phyloP scores from a whole-genome alignment of 2,888 invertebrate species.

The Rhagonycha lutea region DNA sequence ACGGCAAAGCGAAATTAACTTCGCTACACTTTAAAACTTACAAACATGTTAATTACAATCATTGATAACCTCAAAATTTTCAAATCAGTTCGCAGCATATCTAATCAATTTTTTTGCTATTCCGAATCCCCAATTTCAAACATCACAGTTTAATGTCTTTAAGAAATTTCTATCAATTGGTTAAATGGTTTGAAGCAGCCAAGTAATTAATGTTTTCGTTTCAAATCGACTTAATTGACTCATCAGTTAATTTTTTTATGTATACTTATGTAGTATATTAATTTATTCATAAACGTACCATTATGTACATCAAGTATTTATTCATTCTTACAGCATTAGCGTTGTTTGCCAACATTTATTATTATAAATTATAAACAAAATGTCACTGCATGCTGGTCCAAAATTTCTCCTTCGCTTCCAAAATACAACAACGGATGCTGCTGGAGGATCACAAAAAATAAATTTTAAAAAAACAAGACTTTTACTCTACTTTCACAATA shows the following conservation, averaged over 20 bases:
- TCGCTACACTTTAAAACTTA: neutral
- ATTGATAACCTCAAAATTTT: neutral
- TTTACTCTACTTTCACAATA: neutral
- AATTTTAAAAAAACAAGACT: neutral
- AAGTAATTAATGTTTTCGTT: neutral
- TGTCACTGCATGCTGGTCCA: neutral
- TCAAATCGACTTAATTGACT: neutral
- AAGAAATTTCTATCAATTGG: neutral
- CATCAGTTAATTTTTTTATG: neutral
- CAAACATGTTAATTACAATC: neutral
- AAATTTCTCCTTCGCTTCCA: neutral
- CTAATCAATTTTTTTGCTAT: neutral
- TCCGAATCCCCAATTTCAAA: neutral
- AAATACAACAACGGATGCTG: neutral
- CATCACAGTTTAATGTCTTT: neutral
- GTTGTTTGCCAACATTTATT: neutral
- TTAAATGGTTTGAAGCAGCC: neutral
- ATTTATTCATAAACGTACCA: neutral
- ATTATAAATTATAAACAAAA: neutral
- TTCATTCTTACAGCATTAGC: neutral
- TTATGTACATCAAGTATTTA: neutral
- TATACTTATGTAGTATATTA: neutral
- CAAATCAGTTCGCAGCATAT: neutral
- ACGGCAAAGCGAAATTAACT: neutral
- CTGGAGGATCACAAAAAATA: neutral